phyloP scores from a whole-genome alignment of 2,797 vertebrate genomes.

The Pseudochromis fuscus region DNA sequence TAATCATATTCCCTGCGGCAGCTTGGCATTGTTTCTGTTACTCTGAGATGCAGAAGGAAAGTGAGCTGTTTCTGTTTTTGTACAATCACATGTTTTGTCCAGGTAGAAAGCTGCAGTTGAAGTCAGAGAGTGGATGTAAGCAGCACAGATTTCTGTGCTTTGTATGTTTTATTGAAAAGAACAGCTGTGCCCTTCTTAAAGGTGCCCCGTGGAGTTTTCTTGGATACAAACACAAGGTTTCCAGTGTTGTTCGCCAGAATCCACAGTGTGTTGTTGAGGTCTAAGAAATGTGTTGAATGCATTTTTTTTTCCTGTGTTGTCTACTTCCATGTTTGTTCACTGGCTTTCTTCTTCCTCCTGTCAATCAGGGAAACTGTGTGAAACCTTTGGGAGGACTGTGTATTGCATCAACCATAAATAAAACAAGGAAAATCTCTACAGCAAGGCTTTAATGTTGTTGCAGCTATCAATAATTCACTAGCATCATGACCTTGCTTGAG shows the following conservation, averaged over 20 bases:
- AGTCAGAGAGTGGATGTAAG: not conserved
- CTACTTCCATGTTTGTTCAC: too few species aligned
- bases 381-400: rapidly evolving
- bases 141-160: not conserved
- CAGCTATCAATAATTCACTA: not conserved
- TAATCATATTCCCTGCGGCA: not conserved
- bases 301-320: too few species aligned
- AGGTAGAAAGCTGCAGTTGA: too few species aligned
- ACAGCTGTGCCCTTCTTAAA: not conserved
- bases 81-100: not conserved
- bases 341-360: not conserved
- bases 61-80: not conserved
- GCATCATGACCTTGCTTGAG: not conserved
- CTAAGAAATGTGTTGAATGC: not conserved
- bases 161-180: not conserved
- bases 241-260: not conserved
- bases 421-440: not conserved
- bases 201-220: not conserved
- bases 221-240: not conserved
- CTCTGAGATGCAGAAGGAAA: not conserved
- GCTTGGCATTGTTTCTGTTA: not conserved
- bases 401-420: not conserved
- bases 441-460: rapidly evolving
- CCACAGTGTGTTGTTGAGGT: too few species aligned
- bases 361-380: not conserved